Conservation (phyloP, 2,113 vertebrate genomes). For the Ictidomys tridecemlineatus region DNA sequence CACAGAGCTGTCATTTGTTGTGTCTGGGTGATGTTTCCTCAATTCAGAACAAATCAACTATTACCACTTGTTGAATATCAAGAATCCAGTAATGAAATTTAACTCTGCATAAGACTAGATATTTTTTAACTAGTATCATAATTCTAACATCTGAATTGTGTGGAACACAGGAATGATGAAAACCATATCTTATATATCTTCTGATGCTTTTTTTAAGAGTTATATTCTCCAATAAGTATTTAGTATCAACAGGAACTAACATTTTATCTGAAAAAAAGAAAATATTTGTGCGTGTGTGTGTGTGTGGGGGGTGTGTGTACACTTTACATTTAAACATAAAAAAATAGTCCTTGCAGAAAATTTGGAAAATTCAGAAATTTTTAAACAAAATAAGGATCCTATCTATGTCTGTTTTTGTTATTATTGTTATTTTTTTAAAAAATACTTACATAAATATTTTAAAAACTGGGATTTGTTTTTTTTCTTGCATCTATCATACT, state of each 20-base stretch:
- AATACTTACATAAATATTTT: background rate
- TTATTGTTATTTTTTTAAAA: background rate
- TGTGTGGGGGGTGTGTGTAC: background rate
- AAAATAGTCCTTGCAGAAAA: background rate
- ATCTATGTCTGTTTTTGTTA: background rate
- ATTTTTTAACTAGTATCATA: background rate
- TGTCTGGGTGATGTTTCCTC: background rate
- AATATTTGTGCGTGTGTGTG: background rate
- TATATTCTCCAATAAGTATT: background rate
- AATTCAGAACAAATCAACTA: background rate
- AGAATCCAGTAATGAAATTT: slow-evolving; percentile 1
- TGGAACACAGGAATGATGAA: background rate
- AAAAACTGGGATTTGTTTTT: background rate
- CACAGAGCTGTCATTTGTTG: background rate
- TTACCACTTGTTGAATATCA: background rate
- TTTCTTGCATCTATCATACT: background rate
- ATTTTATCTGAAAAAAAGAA: background rate
- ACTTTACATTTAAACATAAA: slow-evolving; percentile 3
- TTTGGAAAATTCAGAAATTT: slow-evolving; percentile 24
- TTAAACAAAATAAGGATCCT: background rate
- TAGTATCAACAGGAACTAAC: background rate
- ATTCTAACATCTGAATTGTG: slow-evolving; percentile 15
- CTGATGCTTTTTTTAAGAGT: slow-evolving; percentile 9
- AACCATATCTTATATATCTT: background rate
- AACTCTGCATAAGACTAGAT: background rate